Conservation (phyloP, 1,140 invertebrate genomes). For the Muscidifurax raptorellus region DNA sequence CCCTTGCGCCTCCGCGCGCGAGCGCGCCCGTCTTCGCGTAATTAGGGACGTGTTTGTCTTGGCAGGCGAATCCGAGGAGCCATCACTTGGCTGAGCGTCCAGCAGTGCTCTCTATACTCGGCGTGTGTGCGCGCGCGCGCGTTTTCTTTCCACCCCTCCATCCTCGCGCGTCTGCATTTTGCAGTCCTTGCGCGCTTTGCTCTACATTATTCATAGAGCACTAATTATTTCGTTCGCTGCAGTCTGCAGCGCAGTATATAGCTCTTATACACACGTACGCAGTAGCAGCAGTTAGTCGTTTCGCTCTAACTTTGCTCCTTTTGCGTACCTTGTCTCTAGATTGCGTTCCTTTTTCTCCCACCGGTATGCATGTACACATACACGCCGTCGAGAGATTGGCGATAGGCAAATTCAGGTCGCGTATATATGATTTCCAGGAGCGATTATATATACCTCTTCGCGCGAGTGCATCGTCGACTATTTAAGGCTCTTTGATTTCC, state of each 20-base stretch:
- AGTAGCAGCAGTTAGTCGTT: neutral
- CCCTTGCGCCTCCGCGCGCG: neutral
- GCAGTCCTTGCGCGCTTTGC: neutral
- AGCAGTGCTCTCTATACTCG: neutral
- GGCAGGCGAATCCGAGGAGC: slow-evolving; percentile 39
- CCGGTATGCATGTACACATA: too few species aligned
- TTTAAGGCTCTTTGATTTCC: slow-evolving; percentile 1
- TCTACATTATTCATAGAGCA: slow-evolving; percentile 46
- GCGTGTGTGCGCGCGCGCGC: neutral
- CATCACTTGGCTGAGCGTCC: slow-evolving; percentile 1
- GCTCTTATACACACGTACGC: too few species aligned
- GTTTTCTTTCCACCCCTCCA: neutral
- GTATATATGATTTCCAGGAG: neutral
- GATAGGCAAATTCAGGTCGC: neutral
- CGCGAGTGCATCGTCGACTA: neutral
- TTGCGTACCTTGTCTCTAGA: neutral
- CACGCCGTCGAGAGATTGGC: too few species aligned
- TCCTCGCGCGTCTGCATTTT: neutral
- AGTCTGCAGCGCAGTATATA: neutral
- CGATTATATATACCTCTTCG: too few species aligned
- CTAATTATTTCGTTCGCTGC: slow-evolving; percentile 45
- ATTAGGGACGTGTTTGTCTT: slow-evolving; percentile 52
- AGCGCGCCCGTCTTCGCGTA: slow-evolving; percentile 33
- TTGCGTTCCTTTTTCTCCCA: too few species aligned
- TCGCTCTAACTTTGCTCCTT: neutral